phyloP scores from a whole-genome alignment of 2,797 vertebrate genomes.

The Esox masquinongy region DNA sequence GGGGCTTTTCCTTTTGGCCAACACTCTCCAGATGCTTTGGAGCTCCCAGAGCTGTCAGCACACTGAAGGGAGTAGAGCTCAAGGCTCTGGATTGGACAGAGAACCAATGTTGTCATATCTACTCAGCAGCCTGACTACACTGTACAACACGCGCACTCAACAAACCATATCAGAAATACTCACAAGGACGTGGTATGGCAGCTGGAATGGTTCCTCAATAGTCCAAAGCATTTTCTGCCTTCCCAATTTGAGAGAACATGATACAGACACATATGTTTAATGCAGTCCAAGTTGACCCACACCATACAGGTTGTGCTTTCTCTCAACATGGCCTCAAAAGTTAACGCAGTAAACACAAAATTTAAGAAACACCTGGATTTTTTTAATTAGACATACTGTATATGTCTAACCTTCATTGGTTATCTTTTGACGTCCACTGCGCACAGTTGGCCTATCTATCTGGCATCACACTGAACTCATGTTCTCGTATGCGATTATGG shows the following conservation, averaged over 20 bases:
- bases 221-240: background rate
- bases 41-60: background rate
- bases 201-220: background rate
- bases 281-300: no score
- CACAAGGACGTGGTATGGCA: background rate
- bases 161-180: background rate
- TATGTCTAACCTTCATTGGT: no score
- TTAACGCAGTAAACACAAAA: no score
- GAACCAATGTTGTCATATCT: background rate
- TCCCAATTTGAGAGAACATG: background rate
- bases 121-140: background rate
- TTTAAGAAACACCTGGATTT: no score
- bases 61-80: background rate
- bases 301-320: background rate
- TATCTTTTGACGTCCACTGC: no score
- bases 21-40: background rate
- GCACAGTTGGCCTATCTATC: no score
- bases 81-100: background rate
- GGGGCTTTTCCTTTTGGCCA: background rate
- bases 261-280: slow-evolving; percentile 6
- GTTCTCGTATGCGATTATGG: no score
- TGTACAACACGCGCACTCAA: background rate
- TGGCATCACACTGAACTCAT: no score
- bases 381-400: no score
- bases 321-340: background rate